Conservation (phyloP, 2,797 vertebrate species). For the Distichodus sexfasciatus region DNA sequence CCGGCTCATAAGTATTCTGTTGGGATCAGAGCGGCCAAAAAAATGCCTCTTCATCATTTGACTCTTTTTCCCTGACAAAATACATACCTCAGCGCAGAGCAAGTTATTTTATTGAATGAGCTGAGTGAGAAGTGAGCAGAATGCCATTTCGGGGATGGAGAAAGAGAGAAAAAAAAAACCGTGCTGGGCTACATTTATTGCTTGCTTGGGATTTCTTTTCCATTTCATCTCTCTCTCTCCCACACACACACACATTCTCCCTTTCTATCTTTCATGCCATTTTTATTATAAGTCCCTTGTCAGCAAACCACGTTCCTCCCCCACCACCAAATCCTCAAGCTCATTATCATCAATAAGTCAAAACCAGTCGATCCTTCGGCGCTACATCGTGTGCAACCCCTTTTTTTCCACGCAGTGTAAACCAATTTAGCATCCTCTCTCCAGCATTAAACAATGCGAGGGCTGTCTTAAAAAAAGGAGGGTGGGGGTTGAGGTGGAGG, state of each 20-base stretch:
- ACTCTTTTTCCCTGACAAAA: conserved; percentile 63
- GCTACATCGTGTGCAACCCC: conserved; percentile 65
- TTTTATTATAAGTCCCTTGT: conserved; percentile 52
- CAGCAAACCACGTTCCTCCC: conserved; percentile 60
- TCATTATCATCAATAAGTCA: conserved; percentile 83
- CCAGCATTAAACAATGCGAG: conserved; percentile 85
- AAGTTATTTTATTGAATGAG: conserved; percentile 68
- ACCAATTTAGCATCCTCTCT: conserved; percentile 77
- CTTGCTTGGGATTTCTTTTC: conserved; percentile 73
- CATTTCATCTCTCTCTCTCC: conserved; percentile 49
- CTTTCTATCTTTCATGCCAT: conserved; percentile 12
- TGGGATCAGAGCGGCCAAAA: conserved; percentile 50
- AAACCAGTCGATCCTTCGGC: conserved; percentile 77
- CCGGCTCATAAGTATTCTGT: conserved; percentile 44
- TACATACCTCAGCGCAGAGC: conserved; percentile 62
- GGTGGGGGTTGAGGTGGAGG: too few relatives aligned
- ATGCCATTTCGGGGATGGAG: conserved; percentile 69
- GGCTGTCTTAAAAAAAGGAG: conserved; percentile 81
- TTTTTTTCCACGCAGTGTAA: conserved; percentile 69
- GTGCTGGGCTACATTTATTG: conserved; percentile 76
- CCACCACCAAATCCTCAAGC: conserved; percentile 72
- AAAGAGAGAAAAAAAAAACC: conserved; percentile 63
- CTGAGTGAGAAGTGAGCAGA: conserved; percentile 62
- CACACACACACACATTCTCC: neutral
- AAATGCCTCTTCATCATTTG: conserved; percentile 68